Evolutionary conservation across 2,888 invertebrate species (phyloP), one percentile per base, ranked within the genome.

Genomic region (Nomada flava): DNA sequence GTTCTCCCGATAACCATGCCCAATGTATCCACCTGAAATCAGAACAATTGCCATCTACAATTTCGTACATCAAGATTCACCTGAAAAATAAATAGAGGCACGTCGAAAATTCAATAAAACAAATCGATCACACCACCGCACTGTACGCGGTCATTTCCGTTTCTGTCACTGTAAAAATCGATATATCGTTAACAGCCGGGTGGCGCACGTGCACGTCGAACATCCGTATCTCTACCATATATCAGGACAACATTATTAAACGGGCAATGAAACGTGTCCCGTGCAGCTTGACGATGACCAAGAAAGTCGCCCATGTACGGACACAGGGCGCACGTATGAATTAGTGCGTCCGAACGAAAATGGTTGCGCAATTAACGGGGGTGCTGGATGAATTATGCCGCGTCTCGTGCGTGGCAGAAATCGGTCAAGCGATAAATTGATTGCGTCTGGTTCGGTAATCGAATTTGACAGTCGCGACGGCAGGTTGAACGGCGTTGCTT

Each of bases 161-260:
- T 7, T 7, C 7, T 7, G 36, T 36, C 36, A 20, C 57, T 42
- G n/a, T 9, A 76, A 75, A 69, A 79, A 64, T 79, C 29, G 50
- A 70, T 79, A 68, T 53, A 69, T 70, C 73, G 59, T 44, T 69
- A 53, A 20, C 59, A 57, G 64, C 60, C 60, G 26, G 44, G 36
- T 42, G 29, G 29, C 53, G 20, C 50, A 68, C 67, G 55, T 62
- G 59, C 47, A 26, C 60, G 1, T 29, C 50, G 65, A 42, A 59
- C 52, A 74, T 71, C 57, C 73, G 57, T 74, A 68, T 79, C 70
- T 55, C 42, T 47, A 20, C 50, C 65, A 59, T 74, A 63, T 50
- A 84, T 84, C 78, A 64, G 50, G 84, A 84, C 81, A 84, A 85
- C 78, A 65, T 78, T 84, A 82, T 84, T 81, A 78, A 23, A 82